Percentiles rank a stretch among this genome's conserved stretches.
These are phyloP conservation scores for Ciona savignyi DNA, from an alignment of 23 tunicate species.

Conservation along the genomic window DNA sequence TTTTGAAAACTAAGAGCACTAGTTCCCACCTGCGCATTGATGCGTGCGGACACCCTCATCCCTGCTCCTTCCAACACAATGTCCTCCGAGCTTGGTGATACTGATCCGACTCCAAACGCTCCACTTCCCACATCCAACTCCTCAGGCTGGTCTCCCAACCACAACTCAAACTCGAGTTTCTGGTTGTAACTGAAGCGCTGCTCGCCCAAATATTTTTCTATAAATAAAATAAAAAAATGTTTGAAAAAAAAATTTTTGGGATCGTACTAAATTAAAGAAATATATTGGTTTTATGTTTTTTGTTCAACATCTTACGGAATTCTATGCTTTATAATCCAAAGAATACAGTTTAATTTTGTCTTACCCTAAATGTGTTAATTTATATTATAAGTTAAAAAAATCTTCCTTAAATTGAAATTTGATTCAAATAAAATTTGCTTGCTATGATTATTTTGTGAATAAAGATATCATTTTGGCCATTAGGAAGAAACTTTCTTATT, in stretches of 20 bases:
- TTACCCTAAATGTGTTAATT: too few species aligned
- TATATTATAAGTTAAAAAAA: too few species aligned
- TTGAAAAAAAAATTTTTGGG: background rate
- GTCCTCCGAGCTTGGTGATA: constrained; percentile 48
- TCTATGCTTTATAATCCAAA: too few species aligned
- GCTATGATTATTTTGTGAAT: too few species aligned
- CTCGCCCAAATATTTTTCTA: constrained; percentile 53
- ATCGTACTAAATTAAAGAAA: background rate
- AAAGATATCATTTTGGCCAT: too few species aligned
- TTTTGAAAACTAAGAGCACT: too few species aligned
- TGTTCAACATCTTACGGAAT: too few species aligned
- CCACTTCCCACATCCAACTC: constrained; percentile 19
- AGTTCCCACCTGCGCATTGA: constrained; percentile 53
- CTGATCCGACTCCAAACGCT: background rate
- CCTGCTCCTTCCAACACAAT: constrained; percentile 55
- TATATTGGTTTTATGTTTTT: too few species aligned
- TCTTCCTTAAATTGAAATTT: too few species aligned
- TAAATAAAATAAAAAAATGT: background rate
- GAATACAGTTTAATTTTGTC: too few species aligned
- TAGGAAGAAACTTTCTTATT: too few species aligned
- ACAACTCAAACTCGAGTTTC: constrained; percentile 61
- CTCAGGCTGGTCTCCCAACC: constrained; percentile 20
- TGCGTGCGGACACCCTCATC: constrained; percentile 37
- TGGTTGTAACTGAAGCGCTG: constrained; percentile 90
- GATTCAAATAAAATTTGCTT: too few species aligned